Conservation (phyloP, 2,888 invertebrate species). For the Papilio demoleus region DNA sequence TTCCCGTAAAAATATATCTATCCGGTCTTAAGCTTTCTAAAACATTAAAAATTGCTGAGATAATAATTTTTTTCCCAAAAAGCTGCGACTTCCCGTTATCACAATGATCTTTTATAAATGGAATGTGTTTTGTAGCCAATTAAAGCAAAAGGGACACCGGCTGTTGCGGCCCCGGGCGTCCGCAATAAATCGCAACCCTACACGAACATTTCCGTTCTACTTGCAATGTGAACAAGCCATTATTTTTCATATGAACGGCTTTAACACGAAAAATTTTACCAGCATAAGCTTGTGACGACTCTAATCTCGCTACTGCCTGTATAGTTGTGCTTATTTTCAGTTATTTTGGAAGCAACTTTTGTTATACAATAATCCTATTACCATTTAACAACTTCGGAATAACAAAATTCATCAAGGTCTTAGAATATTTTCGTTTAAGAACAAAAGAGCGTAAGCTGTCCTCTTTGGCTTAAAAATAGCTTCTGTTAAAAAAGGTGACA, state of each 20-base stretch:
- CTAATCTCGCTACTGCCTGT: no score
- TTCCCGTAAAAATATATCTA: constrained; percentile 1
- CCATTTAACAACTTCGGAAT: no score
- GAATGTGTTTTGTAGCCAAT: constrained; percentile 81
- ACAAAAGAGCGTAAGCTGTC: neutral
- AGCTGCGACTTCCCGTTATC: constrained; percentile 62
- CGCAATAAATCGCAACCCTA: constrained; percentile 82
- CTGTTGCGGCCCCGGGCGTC: constrained; percentile 60
- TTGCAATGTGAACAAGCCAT: constrained; percentile 49
- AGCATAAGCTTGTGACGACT: no score
- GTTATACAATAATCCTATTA: no score
- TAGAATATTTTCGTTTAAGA: no score
- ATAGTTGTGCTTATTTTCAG: no score
- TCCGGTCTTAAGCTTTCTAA: neutral
- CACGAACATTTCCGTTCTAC: constrained; percentile 71
- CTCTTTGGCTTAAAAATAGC: neutral
- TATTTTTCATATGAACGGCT: constrained; percentile 46
- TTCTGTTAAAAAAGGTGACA: neutral
- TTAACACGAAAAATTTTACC: neutral
- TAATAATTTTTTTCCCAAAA: constrained; percentile 44
- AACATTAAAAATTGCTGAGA: constrained; percentile 5
- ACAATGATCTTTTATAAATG: constrained; percentile 68
- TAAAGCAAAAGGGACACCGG: constrained; percentile 76
- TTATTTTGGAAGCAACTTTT: no score
- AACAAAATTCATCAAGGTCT: no score